A percentile compares a stretch with the other conserved stretches of the same genome.
Conservation (phyloP, 2,888 invertebrate genomes). For the Agrochola lychnidis region DNA sequence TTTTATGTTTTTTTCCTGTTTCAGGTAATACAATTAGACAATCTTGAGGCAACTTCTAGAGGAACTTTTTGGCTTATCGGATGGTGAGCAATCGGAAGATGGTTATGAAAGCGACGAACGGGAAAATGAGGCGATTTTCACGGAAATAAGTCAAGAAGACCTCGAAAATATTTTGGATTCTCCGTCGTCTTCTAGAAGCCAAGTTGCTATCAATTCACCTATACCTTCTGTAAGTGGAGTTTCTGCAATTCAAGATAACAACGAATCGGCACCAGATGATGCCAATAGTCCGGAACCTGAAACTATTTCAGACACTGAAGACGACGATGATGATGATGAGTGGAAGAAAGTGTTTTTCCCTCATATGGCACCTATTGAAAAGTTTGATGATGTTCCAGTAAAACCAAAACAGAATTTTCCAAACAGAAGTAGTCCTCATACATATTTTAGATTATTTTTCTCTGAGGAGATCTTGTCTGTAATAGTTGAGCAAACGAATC, state of each 20-base stretch:
- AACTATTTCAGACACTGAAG: slow-evolving; percentile 30
- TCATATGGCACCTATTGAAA: slow-evolving; percentile 44
- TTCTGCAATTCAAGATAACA: slow-evolving; percentile 36
- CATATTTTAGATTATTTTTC: slow-evolving; percentile 50
- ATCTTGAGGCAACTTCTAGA: slow-evolving; percentile 1
- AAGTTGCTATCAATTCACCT: slow-evolving; percentile 35
- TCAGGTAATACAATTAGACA: too few relatives aligned
- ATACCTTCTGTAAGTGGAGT: slow-evolving; percentile 40
- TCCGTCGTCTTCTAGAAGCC: slow-evolving; percentile 43
- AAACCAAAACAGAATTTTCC: slow-evolving; percentile 42
- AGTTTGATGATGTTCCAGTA: slow-evolving; percentile 50
- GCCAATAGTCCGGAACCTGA: slow-evolving; percentile 18
- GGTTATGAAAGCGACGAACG: slow-evolving; percentile 42
- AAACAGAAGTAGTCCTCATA: slow-evolving; percentile 45
- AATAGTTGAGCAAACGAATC: slow-evolving; percentile 54
- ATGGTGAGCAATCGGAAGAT: slow-evolving; percentile 47
- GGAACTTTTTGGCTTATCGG: slow-evolving; percentile 43
- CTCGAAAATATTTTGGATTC: slow-evolving; percentile 47
- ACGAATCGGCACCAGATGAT: slow-evolving; percentile 41
- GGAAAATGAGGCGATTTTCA: slow-evolving; percentile 50
- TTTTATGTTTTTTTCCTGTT: too few relatives aligned
- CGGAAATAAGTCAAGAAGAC: slow-evolving; percentile 38
- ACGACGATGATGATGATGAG: slow-evolving; percentile 38
- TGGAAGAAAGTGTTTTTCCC: slow-evolving; percentile 51
- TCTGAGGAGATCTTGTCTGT: slow-evolving; percentile 41